A percentile compares a stretch with the other conserved stretches of the same genome.
These are phyloP conservation scores for Sterrhoptilus dennistouni DNA, from an alignment of 2,113 vertebrate species.

Conservation along the genomic window DNA sequence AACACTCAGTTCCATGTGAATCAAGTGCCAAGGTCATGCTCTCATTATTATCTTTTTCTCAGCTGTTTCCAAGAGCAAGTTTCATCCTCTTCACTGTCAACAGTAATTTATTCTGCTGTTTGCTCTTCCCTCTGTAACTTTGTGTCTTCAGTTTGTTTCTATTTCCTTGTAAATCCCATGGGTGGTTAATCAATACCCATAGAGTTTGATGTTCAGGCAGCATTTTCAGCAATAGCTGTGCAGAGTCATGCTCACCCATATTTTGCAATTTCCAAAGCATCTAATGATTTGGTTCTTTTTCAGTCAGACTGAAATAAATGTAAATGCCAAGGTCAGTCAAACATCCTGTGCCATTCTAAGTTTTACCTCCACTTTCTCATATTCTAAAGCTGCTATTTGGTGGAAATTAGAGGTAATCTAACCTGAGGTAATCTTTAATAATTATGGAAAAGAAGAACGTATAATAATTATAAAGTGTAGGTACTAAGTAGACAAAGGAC, in stretches of 20 bases:
- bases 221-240: not conserved
- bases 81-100: not conserved
- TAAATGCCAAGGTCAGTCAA: not conserved
- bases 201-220: not conserved
- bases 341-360: not conserved
- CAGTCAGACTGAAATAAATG: not conserved
- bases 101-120: not conserved
- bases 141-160: not conserved
- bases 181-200: not conserved
- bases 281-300: not conserved
- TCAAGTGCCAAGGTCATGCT: not conserved
- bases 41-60: not conserved
- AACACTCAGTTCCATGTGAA: not conserved
- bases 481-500: not conserved
- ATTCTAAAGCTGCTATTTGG: not conserved
- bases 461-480: not conserved
- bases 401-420: not conserved
- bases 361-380: not conserved
- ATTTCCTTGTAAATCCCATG: not conserved
- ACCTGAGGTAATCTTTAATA: not conserved
- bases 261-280: not conserved
- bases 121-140: not conserved
- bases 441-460: not conserved
- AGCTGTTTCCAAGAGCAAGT: not conserved
- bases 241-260: not conserved